These are phyloP conservation scores for Pomacea maculata DNA, from an alignment of 1,140 invertebrate species.

Conservation along the genomic window DNA sequence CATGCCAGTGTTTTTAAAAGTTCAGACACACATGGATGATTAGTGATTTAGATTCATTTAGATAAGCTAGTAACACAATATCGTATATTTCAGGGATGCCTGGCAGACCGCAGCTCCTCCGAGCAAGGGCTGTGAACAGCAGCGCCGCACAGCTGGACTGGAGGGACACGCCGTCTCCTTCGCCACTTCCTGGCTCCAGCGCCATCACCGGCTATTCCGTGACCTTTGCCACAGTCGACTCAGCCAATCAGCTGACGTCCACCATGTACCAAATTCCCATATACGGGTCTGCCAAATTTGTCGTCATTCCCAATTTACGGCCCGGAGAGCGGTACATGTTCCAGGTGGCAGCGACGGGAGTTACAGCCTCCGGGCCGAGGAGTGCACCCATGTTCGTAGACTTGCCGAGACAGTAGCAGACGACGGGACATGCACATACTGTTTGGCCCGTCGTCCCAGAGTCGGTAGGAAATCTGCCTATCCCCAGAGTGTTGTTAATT, in stretches of 20 bases:
- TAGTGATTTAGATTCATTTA: no score
- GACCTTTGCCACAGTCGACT: slow-evolving; percentile 7
- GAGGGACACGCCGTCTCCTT: slow-evolving; percentile 5
- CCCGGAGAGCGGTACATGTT: slow-evolving; percentile 11
- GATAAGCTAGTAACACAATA: not conserved
- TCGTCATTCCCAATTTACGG: slow-evolving; percentile 17
- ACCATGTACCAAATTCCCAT: slow-evolving; percentile 15
- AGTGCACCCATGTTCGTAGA: slow-evolving; percentile 2
- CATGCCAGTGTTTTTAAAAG: no score
- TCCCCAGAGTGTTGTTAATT: no score
- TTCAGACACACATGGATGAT: no score
- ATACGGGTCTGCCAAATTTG: slow-evolving; percentile 13
- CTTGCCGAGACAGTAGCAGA: not conserved
- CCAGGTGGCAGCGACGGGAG: slow-evolving; percentile 16
- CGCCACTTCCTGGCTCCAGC: slow-evolving; percentile 1
- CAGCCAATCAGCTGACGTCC: not conserved
- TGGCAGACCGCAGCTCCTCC: not conserved
- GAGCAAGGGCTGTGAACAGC: not conserved
- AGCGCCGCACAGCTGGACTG: slow-evolving; percentile 9
- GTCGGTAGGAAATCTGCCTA: no score
- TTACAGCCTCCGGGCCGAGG: slow-evolving; percentile 1
- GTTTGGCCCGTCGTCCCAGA: no score
- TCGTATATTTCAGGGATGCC: slow-evolving; percentile 12
- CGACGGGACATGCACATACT: no score
- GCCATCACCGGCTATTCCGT: slow-evolving; percentile 10